phyloP scores from a whole-genome alignment of 1,140 invertebrate genomes.

The Stenopsyche tienmushanensis region DNA sequence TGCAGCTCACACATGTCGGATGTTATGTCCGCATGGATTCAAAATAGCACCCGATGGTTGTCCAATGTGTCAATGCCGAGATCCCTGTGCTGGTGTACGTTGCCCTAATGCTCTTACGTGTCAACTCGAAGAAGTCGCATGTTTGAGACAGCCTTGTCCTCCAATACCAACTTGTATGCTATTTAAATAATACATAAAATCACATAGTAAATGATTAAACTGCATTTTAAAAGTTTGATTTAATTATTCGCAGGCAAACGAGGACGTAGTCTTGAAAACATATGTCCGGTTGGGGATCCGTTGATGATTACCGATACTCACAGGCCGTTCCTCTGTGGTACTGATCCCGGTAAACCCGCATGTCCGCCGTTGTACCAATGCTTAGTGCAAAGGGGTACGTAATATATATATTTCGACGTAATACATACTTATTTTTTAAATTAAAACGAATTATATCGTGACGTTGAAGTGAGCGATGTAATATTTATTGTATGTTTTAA shows the following conservation, averaged over 20 bases:
- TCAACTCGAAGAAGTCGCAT: constrained; percentile 75
- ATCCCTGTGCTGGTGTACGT: constrained; percentile 72
- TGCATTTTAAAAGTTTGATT: not conserved
- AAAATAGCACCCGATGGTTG: constrained; percentile 72
- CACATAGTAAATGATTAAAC: not conserved
- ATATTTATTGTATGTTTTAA: no score
- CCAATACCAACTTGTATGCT: constrained; percentile 81
- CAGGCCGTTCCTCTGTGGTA: constrained; percentile 80
- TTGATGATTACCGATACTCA: constrained; percentile 75
- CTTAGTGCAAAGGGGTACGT: constrained; percentile 66
- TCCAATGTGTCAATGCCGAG: constrained; percentile 75
- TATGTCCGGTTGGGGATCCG: constrained; percentile 77
- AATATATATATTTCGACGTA: constrained; percentile 1
- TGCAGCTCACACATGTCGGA: constrained; percentile 78
- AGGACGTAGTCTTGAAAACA: constrained; percentile 69
- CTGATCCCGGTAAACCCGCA: constrained; percentile 73
- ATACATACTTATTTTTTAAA: not conserved
- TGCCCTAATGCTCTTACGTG: constrained; percentile 76
- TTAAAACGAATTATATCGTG: not conserved
- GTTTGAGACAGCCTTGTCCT: constrained; percentile 74
- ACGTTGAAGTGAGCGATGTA: no score
- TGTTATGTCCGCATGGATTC: constrained; percentile 84
- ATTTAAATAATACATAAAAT: constrained; percentile 47
- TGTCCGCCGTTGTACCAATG: constrained; percentile 81
- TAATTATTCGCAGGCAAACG: constrained; percentile 66